These are phyloP conservation scores for Palythoa grandis DNA, from an alignment of 92 coral and sea anemone genomes.

Conservation along the genomic window DNA sequence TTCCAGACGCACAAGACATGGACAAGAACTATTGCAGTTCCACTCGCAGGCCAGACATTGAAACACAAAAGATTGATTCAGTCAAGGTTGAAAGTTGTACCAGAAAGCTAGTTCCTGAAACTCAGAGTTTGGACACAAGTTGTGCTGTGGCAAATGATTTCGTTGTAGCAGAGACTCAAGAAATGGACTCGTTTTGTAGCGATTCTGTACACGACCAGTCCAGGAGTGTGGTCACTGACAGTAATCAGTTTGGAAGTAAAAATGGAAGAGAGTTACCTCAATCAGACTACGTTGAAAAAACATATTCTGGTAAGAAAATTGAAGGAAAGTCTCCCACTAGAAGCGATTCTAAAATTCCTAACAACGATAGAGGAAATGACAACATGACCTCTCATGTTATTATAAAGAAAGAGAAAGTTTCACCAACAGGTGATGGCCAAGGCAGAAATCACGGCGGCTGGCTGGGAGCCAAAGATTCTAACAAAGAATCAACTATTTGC, in stretches of 20 bases:
- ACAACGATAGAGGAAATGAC: background rate
- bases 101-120: slow-evolving; percentile 5
- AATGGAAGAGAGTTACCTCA: background rate
- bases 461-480: slow-evolving; percentile 12
- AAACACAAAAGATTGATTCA: background rate
- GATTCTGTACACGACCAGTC: background rate
- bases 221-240: background rate
- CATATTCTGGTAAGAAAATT: background rate
- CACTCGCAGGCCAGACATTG: background rate
- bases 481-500: background rate
- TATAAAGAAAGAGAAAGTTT: slow-evolving; percentile 27
- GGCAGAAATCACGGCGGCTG: background rate
- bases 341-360: background rate
- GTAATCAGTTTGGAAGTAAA: background rate
- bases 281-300: background rate
- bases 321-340: background rate
- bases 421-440: background rate
- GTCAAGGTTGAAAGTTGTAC: background rate
- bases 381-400: background rate
- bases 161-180: slow-evolving; percentile 25
- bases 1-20: slow-evolving; percentile 24
- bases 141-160: background rate
- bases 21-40: background rate
- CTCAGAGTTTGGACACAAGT: background rate
- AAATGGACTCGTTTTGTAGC: background rate